Percentiles rank a stretch among this genome's conserved stretches.
phyloP scores from a whole-genome alignment of 2,888 invertebrate species.

The Pseudeuparius sepicola region DNA sequence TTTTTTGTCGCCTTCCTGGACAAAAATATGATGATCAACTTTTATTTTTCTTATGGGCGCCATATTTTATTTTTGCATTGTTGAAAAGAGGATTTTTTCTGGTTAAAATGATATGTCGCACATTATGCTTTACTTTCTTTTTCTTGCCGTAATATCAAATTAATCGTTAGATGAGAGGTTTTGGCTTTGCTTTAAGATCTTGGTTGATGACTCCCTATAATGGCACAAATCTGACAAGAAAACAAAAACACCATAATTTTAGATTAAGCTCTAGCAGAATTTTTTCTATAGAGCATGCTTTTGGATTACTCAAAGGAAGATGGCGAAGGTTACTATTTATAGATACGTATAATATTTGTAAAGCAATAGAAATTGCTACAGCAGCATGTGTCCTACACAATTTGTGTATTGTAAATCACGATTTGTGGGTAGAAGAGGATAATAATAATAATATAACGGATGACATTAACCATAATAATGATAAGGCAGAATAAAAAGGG shows the following conservation, averaged over 20 bases:
- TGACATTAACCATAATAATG: too few species aligned
- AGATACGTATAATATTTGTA: constrained; percentile 1
- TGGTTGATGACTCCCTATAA: constrained; percentile 2
- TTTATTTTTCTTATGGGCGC: too few species aligned
- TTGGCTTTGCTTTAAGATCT: background rate
- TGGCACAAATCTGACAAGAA: background rate
- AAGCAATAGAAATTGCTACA: constrained; percentile 1
- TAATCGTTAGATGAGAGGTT: background rate
- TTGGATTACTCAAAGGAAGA: constrained; percentile 1
- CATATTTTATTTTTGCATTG: too few species aligned
- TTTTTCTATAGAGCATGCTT: constrained; percentile 1
- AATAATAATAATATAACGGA: constrained; percentile 1
- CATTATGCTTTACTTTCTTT: too few species aligned
- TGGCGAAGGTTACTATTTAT: background rate
- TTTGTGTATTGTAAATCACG: constrained; percentile 1
- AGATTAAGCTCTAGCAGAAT: constrained; percentile 1
- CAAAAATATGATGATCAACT: too few species aligned
- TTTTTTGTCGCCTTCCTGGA: too few species aligned
- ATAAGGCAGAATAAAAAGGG: too few species aligned
- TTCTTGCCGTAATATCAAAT: too few species aligned
- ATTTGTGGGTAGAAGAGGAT: background rate
- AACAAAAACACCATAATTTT: background rate
- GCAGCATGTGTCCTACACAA: constrained; percentile 1
- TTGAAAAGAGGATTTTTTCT: too few species aligned
- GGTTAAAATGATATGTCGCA: too few species aligned